phyloP scores from a whole-genome alignment of 2,797 vertebrate species.

The Xiphorhynchus erythropygius region DNA sequence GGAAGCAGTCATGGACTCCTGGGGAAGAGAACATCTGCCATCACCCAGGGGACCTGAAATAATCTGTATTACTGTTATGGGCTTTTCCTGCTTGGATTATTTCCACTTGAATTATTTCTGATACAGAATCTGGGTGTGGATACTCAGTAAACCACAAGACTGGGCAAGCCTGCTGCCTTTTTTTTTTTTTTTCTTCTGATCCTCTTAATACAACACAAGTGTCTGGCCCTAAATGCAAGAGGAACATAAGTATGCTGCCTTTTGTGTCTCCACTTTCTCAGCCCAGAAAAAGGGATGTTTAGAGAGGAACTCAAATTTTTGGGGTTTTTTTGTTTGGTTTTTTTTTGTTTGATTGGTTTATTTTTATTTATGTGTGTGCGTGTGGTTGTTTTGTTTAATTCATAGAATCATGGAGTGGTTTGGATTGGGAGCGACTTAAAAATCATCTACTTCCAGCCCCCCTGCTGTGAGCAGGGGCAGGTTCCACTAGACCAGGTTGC shows the following conservation, averaged over 20 bases:
- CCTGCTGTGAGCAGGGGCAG: not conserved
- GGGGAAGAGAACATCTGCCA: not conserved
- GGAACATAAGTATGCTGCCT: not conserved
- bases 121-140: not conserved
- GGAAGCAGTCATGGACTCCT: not conserved
- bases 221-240: not conserved
- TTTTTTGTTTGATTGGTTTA: no score
- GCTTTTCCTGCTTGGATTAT: not conserved
- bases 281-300: not conserved
- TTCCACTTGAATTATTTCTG: not conserved
- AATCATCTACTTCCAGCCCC: not conserved
- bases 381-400: not conserved
- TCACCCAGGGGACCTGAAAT: not conserved
- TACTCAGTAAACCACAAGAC: not conserved
- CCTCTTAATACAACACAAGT: rapidly evolving
- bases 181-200: not conserved
- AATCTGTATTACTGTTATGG: not conserved
- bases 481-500: not conserved
- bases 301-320: not conserved
- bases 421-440: not conserved
- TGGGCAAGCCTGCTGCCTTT: not conserved
- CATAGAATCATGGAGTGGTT: not conserved
- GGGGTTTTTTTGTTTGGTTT: no score
- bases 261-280: not conserved
- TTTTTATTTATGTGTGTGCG: no score